Base-by-base conservation (phyloP, 1,140 invertebrate genomes). In the Brachionus paranguensis region DNA sequence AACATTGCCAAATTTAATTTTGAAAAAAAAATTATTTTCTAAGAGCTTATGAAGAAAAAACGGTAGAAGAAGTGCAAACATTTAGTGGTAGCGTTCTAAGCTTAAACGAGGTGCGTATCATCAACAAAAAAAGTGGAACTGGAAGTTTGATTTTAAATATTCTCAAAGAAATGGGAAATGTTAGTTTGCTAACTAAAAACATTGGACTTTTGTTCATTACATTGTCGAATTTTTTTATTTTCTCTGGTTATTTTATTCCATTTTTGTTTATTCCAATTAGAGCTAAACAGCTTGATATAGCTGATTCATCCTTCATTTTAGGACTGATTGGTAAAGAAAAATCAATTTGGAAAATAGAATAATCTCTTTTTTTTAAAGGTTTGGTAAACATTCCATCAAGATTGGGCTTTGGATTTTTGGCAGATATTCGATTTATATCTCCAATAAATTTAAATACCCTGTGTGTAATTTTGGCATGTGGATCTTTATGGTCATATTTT, bases 171-270 rank as follows among this genome's bases (percentile, higher is more conserved):
- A 81, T 81, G 78, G 24, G 50, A 45, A 81, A 81, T 47, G 27
- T 81, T 27, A 81, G 78, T 47, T 17, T 81, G 17, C 37, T 81
- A 24, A 20, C 4, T 3, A 64, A 81, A 45, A 81, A 81, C 29
- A 29, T 81, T 11, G 78, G 53, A 20, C 60, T 81, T 29, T 17
- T 81, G 10, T 64, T 81, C 2, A 81, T 81, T 12, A 64, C 37
- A 33, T 43, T 81, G n/a, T 81, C 53, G 10, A 68, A 68, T 68
- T 68, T 81, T 60, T 64, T 81, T 17, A 33, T 68, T 45, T 81
- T 81, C n/a, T 60, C 53, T 24, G 78, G 78, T 20, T 81, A 64
- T 29, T 81, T 81, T 45, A 64, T 81, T 60, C 78, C 78, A 24
- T 81, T 45, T 81, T 29, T 81, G 12, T 81, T 29, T 41, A 41